Conservation (phyloP, 64 coral and sea anemone genomes). For the Platygyra sinensis region DNA sequence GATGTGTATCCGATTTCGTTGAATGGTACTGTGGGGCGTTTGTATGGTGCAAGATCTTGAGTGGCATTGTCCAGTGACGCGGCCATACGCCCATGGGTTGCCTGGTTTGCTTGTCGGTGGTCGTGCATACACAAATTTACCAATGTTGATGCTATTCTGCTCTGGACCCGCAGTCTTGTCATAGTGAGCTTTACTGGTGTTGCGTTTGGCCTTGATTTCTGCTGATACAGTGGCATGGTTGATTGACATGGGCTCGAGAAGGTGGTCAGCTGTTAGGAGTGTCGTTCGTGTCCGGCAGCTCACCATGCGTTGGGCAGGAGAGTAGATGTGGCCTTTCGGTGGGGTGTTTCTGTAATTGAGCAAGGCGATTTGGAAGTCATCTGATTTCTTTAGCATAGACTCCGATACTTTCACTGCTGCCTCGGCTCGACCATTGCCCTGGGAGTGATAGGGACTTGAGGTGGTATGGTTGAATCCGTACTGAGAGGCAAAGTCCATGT, state of each 20-base stretch:
- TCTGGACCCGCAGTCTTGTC: slow-evolving; percentile 13
- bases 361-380: slow-evolving; percentile 40
- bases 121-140: not conserved
- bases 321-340: not conserved
- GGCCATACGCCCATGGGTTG: not conserved
- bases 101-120: not conserved
- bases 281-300: not conserved
- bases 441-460: slow-evolving; percentile 48
- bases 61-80: not conserved
- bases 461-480: slow-evolving; percentile 33
- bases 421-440: slow-evolving; percentile 60
- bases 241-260: slow-evolving; percentile 14
- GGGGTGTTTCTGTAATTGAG: slow-evolving; percentile 5
- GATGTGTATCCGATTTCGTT: not conserved
- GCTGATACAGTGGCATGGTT: slow-evolving; percentile 10
- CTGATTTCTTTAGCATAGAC: slow-evolving; percentile 51
- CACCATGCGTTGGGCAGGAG: slow-evolving; percentile 43
- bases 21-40: not conserved
- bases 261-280: slow-evolving; percentile 20
- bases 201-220: slow-evolving; percentile 10
- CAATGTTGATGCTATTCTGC: not conserved
- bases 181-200: slow-evolving; percentile 29
- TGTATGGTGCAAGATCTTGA: not conserved
- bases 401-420: slow-evolving; percentile 58
- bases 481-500: no score